Base-by-base conservation (phyloP, 2,888 invertebrate species). In the Heliconius charithonia region DNA sequence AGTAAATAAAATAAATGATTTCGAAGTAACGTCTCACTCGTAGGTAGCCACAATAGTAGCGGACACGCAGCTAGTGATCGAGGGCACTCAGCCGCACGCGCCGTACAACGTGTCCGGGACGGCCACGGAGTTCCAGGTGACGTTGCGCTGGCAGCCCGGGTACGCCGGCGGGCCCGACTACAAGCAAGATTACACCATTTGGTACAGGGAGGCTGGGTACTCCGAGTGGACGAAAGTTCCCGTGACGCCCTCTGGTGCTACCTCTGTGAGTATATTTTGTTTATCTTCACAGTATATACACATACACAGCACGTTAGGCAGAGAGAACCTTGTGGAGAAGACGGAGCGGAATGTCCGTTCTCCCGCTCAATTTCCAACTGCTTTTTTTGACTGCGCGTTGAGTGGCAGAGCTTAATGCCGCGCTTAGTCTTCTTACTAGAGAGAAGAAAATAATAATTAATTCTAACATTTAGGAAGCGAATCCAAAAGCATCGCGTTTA, bases 41-140 rank as follows among this genome's bases (percentile, higher is more conserved):
- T 63, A 95, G 95, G 98, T 99, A 85, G 98, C 99, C 70, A 98
- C 98, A n/a, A 97, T 99, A 89, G 97, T 98, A 79, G 97, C 98
- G 29, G 97, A 97, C 84, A 98, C 98, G 74, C 98, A 98, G 90
- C 95, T 98, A 81, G 98, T 98, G 84, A 97, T 98, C 84, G 98
- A 98, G 93, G 98, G 98, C 81, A 99, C 99, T 25, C 98, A 99
- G 88, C 99, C 99, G 25, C 99, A 99, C 94, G 99, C 99, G 67
- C 99, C 99, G 0, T 98, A 98, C 95, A 99, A 99, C 93, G 96
- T 99, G 80, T 97, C 98, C 41, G 98, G 98, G 63, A 97, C 97
- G 71, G 97, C 98, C 67, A 97, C 97, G 0, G 97, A 98, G 93
- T 98, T 98, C 91, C 97, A 98, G 81, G 98, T 99, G 80, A 98